Percentiles rank a stretch among this genome's conserved stretches.
Conservation (phyloP, 2,113 vertebrate genomes). For the Corythaixoides concolor region DNA sequence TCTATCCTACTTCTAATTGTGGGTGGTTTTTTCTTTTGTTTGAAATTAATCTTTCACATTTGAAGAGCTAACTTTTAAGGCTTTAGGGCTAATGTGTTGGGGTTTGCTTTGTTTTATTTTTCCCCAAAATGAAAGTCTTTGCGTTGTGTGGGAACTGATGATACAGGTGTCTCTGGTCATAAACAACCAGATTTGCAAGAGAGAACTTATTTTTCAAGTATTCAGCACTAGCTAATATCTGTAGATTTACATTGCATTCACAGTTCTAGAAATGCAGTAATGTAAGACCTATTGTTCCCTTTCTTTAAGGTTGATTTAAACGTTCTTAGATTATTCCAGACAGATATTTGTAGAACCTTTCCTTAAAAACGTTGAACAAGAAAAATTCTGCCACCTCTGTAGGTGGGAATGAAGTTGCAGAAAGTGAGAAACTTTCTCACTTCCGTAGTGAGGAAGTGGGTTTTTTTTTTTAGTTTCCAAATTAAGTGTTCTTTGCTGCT, state of each 20-base stretch:
- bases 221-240: neutral
- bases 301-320: neutral
- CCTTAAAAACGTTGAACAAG: slow-evolving; percentile 27
- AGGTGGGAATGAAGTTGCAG: slow-evolving; percentile 22
- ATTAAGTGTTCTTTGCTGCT: slow-evolving; percentile 26
- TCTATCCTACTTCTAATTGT: neutral
- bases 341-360: slow-evolving; percentile 24
- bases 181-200: neutral
- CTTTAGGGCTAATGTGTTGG: neutral
- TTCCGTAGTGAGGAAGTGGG: neutral
- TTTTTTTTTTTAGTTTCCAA: neutral
- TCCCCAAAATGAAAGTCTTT: neutral
- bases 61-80: neutral
- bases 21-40: neutral
- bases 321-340: neutral
- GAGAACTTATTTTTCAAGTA: neutral
- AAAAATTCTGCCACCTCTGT: slow-evolving; percentile 3
- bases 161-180: neutral
- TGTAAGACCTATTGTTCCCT: neutral
- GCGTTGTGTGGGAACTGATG: neutral
- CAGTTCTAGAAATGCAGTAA: neutral
- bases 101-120: neutral
- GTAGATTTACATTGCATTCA: neutral
- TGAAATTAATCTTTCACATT: neutral
- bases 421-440: slow-evolving; percentile 43